Evolutionary conservation across 2,113 vertebrate genomes (phyloP).

Genomic region (Xenotilapia flavipinnis): DNA sequence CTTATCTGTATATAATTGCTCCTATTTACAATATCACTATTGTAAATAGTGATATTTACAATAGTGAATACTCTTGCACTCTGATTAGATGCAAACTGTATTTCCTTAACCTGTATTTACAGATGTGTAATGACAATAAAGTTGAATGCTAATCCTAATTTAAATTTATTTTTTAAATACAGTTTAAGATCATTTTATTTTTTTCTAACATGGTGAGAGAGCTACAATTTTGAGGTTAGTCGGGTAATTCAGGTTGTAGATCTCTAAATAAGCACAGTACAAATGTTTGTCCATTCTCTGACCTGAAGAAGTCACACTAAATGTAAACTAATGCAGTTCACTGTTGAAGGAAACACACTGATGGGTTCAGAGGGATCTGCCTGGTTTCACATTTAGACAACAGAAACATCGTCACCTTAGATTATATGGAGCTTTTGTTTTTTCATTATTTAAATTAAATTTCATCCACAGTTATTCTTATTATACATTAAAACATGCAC

Average conservation of each 20-base stretch:
- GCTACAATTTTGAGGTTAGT: not conserved
- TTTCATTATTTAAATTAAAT: not conserved
- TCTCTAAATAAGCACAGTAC: not conserved
- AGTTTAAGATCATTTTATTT: fast-evolving
- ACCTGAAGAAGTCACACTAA: fast-evolving
- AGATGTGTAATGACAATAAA: fast-evolving
- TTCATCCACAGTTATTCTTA: fast-evolving
- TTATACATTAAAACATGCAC: fast-evolving
- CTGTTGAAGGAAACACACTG: too few relatives aligned
- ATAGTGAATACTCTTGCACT: fast-evolving
- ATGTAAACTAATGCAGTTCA: not conserved
- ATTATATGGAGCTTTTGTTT: not conserved
- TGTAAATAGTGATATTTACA: too few relatives aligned
- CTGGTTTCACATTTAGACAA: not conserved
- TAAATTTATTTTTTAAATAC: too few relatives aligned
- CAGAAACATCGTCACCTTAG: fast-evolving
- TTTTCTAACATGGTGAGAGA: fast-evolving
- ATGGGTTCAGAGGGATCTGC: not conserved
- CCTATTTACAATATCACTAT: too few relatives aligned
- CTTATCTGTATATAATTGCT: too few relatives aligned
- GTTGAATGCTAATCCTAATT: fast-evolving
- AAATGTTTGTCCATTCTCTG: fast-evolving
- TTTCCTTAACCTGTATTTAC: fast-evolving
- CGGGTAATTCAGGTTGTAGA: not conserved
- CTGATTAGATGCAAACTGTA: not conserved